Evolutionary conservation across 37 sponge, comb jelly and placozoan species (phyloP).

Genomic region (Mnemiopsis leidyi): DNA sequence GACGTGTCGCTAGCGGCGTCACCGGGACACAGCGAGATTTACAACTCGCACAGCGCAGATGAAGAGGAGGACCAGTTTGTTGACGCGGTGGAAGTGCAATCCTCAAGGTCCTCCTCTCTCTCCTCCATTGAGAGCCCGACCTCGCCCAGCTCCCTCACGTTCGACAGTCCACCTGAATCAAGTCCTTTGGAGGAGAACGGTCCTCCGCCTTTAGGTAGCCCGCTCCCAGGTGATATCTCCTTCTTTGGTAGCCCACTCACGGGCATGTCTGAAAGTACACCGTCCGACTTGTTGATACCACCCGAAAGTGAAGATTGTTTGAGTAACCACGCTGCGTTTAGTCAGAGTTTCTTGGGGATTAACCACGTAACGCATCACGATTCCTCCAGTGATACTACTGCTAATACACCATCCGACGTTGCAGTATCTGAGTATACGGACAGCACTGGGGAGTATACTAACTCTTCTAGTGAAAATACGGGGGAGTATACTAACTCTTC

Average conservation of each 20-base stretch:
- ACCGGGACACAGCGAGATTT: neutral
- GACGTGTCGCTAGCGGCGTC: constrained; percentile 14
- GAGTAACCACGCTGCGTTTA: neutral
- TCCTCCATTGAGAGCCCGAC: neutral
- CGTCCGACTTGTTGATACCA: neutral
- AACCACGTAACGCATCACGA: neutral
- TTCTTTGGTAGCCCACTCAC: neutral
- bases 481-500: neutral
- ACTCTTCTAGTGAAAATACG: neutral
- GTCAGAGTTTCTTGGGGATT: too few species aligned
- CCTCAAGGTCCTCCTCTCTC: neutral
- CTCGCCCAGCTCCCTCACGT: neutral
- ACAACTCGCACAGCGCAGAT: neutral
- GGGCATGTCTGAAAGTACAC: neutral
- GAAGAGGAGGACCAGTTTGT: constrained; percentile 55
- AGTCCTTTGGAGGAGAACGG: neutral
- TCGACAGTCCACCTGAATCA: neutral
- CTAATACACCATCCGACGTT: neutral
- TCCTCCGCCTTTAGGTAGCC: neutral
- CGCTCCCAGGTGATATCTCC: neutral
- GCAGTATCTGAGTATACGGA: neutral
- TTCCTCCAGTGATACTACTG: neutral
- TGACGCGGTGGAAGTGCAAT: constrained; percentile 35
- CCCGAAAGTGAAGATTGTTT: neutral
- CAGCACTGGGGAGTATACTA: neutral